Conservation (phyloP, 2,888 invertebrate genomes). For the Latheticus oryzae region DNA sequence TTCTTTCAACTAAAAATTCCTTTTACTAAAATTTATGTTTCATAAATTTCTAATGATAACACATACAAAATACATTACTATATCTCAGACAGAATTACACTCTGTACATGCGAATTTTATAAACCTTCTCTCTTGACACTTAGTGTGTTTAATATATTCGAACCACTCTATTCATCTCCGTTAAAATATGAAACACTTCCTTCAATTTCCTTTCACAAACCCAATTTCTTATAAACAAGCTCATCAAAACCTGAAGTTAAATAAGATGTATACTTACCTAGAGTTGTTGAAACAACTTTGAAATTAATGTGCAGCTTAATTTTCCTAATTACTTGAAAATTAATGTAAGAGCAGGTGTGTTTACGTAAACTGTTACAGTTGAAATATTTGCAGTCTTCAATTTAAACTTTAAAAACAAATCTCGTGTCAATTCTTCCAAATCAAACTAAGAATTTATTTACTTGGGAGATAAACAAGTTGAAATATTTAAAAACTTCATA, state of each 20-base stretch:
- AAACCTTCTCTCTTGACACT: too few species aligned
- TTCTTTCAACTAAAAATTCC: too few species aligned
- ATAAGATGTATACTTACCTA: conserved; percentile 10
- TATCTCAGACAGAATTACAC: too few species aligned
- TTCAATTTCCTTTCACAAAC: too few species aligned
- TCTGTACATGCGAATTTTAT: too few species aligned
- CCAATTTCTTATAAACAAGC: not conserved
- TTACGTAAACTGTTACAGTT: conserved; percentile 10
- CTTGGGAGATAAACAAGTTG: conserved; percentile 37
- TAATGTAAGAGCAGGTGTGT: conserved; percentile 38
- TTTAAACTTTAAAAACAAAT: too few species aligned
- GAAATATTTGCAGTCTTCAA: too few species aligned
- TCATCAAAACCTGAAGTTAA: conserved; percentile 1
- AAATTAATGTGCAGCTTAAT: conserved; percentile 32
- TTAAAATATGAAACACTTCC: not conserved
- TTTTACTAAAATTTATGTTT: too few species aligned
- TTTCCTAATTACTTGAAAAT: conserved; percentile 35
- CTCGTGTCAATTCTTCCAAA: conserved; percentile 16
- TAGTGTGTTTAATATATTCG: too few species aligned
- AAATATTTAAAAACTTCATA: conserved; percentile 49
- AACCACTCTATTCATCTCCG: too few species aligned
- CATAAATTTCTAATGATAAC: too few species aligned
- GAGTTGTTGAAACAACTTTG: conserved; percentile 25
- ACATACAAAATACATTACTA: too few species aligned
- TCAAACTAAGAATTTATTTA: conserved; percentile 16